Evolutionary conservation across 2,888 invertebrate species (phyloP).

Genomic region (Nebria brevicollis): DNA sequence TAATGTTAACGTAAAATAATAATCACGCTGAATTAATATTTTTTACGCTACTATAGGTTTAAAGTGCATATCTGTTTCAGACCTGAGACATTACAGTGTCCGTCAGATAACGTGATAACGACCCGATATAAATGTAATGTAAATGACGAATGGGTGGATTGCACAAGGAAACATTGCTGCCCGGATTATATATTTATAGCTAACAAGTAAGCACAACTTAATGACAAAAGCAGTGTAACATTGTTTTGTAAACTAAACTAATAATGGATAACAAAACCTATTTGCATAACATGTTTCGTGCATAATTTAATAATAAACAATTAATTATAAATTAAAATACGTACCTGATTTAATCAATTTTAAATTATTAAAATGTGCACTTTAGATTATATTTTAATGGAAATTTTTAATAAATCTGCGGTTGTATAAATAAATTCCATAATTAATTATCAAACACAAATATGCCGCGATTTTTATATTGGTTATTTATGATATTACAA

Average conservation of each 20-base stretch:
- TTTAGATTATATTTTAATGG: too few species aligned
- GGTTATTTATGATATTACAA: neutral
- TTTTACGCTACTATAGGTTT: too few species aligned
- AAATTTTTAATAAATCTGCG: too few species aligned
- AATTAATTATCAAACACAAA: neutral
- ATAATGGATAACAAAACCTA: neutral
- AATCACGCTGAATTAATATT: too few species aligned
- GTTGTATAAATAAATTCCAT: too few species aligned
- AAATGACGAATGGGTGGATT: constrained; percentile 70
- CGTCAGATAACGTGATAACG: constrained; percentile 70
- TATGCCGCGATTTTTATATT: neutral
- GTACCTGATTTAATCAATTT: too few species aligned
- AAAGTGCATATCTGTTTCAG: constrained; percentile 51
- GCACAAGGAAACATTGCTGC: constrained; percentile 72
- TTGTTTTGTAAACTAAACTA: neutral
- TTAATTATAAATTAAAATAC: too few species aligned
- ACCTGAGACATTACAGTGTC: constrained; percentile 65
- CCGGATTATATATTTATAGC: constrained; percentile 70
- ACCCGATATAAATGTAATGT: constrained; percentile 70
- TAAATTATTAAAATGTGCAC: too few species aligned
- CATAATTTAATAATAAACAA: too few species aligned
- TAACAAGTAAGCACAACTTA: constrained; percentile 65
- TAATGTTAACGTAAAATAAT: too few species aligned
- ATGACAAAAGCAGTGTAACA: neutral
- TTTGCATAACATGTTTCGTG: too few species aligned